phyloP scores from a whole-genome alignment of 2,113 vertebrate species.

The Gymnocephalus cernua region DNA sequence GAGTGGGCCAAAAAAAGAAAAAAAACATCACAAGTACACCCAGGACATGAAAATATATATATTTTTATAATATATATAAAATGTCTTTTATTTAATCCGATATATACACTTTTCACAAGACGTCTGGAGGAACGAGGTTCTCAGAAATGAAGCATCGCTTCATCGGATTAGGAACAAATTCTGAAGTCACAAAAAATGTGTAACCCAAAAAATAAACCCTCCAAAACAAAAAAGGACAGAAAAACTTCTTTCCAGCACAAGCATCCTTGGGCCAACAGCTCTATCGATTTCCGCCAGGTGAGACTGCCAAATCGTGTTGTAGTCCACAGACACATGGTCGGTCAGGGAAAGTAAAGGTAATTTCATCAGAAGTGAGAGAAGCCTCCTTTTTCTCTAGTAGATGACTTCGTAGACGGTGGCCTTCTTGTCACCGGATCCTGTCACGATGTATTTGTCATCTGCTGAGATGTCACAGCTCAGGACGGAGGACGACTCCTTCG shows the following conservation, averaged over 20 bases:
- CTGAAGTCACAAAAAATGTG: slow-evolving; percentile 44
- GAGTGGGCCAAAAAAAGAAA: slow-evolving; percentile 85
- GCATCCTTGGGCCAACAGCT: slow-evolving; percentile 24
- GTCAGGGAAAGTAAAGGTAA: slow-evolving; percentile 28
- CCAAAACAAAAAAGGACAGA: slow-evolving; percentile 32
- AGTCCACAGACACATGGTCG: slow-evolving; percentile 39
- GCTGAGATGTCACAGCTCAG: slow-evolving; percentile 97
- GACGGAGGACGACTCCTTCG: slow-evolving; percentile 97
- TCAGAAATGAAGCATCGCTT: slow-evolving; percentile 83
- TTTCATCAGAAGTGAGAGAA: slow-evolving; percentile 63
- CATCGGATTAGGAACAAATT: slow-evolving; percentile 50
- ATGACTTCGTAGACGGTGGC: slow-evolving; percentile 98
- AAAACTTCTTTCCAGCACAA: slow-evolving; percentile 51
- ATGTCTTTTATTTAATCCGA: slow-evolving; percentile 87
- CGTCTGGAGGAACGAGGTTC: slow-evolving; percentile 72
- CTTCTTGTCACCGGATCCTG: slow-evolving; percentile 98
- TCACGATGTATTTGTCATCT: slow-evolving; percentile 98
- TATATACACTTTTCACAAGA: slow-evolving; percentile 97
- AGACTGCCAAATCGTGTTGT: slow-evolving; percentile 4
- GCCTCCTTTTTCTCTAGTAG: slow-evolving; percentile 84
- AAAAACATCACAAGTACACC: slow-evolving; percentile 87
- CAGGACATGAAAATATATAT: slow-evolving; percentile 88
- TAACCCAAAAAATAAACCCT: slow-evolving; percentile 59
- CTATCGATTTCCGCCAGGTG: slow-evolving; percentile 7
- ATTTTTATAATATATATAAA: slow-evolving; percentile 86